Conservation (phyloP, 2,888 invertebrate species). For the Isotomurus palustris region DNA sequence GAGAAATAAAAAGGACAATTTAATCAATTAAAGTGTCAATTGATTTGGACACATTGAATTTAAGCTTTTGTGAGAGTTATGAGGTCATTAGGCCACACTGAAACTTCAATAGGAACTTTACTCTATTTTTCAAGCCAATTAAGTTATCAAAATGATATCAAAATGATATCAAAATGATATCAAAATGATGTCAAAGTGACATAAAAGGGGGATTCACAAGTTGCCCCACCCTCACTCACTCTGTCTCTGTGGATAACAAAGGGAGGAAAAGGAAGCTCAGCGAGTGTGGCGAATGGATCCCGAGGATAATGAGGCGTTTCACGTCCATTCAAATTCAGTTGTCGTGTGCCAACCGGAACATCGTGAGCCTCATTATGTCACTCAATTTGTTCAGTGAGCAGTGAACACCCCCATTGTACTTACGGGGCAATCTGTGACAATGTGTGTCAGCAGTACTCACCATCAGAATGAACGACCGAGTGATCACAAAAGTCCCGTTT, state of each 20-base stretch:
- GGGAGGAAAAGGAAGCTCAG: too few relatives aligned
- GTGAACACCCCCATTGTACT: too few relatives aligned
- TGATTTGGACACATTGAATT: neutral
- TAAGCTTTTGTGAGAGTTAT: neutral
- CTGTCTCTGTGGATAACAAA: neutral
- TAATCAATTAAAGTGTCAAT: constrained; percentile 3
- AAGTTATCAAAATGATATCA: too few relatives aligned
- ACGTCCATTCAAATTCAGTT: too few relatives aligned
- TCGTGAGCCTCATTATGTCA: neutral
- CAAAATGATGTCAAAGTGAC: too few relatives aligned
- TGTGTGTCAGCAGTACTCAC: too few relatives aligned
- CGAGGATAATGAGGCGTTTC: too few relatives aligned
- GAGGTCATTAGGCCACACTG: neutral
- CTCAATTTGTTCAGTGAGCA: neutral
- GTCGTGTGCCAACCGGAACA: neutral
- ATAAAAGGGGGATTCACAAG: too few relatives aligned
- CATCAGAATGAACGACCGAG: constrained; percentile 35
- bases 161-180: too few relatives aligned
- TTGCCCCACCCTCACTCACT: neutral
- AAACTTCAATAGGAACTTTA: neutral
- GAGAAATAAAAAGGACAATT: neutral
- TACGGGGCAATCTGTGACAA: too few relatives aligned
- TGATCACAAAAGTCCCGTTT: constrained; percentile 37
- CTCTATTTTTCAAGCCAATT: too few relatives aligned
- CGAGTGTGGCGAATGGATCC: too few relatives aligned